Conservation (phyloP, 2,888 invertebrate species). For the Macrosiphum euphorbiae region DNA sequence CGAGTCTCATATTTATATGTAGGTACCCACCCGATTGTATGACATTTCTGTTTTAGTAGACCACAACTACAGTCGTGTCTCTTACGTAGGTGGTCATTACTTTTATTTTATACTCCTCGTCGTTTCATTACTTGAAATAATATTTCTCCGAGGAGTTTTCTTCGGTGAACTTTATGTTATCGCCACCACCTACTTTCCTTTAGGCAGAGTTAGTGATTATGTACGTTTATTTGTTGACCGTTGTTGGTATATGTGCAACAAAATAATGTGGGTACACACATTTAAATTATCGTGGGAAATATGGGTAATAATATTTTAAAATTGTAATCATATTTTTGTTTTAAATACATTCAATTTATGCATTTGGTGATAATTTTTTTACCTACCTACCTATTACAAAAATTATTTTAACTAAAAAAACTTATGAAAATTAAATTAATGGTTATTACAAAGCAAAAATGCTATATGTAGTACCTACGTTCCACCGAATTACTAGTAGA, state of each 20-base stretch:
- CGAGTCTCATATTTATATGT: neutral
- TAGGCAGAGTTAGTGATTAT: neutral
- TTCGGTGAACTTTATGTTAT: neutral
- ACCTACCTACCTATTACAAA: neutral
- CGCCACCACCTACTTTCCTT: neutral
- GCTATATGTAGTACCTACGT: neutral
- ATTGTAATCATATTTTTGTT: neutral
- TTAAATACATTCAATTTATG: neutral
- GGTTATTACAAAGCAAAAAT: neutral
- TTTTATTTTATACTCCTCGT: neutral
- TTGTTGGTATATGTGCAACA: neutral
- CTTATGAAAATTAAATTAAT: neutral
- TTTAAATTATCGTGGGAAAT: neutral
- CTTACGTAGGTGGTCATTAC: neutral
- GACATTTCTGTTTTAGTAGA: neutral
- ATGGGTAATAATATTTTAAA: neutral
- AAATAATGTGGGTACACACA: neutral
- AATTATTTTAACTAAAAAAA: neutral
- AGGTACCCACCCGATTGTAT: neutral
- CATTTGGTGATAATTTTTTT: neutral
- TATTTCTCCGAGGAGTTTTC: neutral
- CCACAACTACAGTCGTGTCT: neutral
- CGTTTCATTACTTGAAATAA: neutral
- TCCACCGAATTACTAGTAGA: neutral
- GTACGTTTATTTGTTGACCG: neutral